Evolutionary conservation across 2,113 vertebrate species (phyloP).

Genomic region (Dromiciops gliroides): DNA sequence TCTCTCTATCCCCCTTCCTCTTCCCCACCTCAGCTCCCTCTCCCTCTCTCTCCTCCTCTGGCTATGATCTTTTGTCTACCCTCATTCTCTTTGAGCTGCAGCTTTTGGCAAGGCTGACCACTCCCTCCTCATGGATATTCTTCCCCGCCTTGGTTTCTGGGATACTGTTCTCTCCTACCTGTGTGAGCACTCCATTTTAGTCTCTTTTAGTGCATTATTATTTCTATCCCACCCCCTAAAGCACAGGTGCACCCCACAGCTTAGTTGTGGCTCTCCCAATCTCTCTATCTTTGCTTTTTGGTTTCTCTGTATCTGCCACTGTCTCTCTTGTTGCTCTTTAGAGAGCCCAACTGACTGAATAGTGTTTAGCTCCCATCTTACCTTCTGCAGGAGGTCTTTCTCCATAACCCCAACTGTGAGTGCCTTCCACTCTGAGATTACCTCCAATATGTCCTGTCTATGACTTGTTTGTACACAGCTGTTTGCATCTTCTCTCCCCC

Average conservation of each 20-base stretch:
- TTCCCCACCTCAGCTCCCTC: background rate
- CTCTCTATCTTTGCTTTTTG: background rate
- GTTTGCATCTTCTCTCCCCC: background rate
- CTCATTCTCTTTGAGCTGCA: background rate
- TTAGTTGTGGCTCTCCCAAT: background rate
- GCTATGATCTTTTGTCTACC: background rate
- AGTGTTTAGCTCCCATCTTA: background rate
- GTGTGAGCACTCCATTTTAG: background rate
- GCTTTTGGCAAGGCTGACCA: background rate
- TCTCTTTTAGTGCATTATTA: background rate
- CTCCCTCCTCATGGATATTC: background rate
- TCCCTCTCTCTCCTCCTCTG: background rate
- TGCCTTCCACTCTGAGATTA: background rate
- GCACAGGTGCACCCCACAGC: background rate
- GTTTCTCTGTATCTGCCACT: background rate
- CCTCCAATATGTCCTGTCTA: background rate
- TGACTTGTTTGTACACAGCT: no score
- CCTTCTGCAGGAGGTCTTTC: background rate
- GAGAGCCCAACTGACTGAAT: background rate
- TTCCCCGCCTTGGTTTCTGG: background rate
- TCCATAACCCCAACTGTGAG: no score
- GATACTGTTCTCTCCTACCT: background rate
- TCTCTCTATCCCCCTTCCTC: background rate
- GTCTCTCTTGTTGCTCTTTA: background rate
- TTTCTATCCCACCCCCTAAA: background rate